Percentiles rank a stretch among this genome's conserved stretches.
These are phyloP conservation scores for Echinarachnius parma DNA, from an alignment of 53 echinoderm and acorn worm species.

Conservation along the genomic window DNA sequence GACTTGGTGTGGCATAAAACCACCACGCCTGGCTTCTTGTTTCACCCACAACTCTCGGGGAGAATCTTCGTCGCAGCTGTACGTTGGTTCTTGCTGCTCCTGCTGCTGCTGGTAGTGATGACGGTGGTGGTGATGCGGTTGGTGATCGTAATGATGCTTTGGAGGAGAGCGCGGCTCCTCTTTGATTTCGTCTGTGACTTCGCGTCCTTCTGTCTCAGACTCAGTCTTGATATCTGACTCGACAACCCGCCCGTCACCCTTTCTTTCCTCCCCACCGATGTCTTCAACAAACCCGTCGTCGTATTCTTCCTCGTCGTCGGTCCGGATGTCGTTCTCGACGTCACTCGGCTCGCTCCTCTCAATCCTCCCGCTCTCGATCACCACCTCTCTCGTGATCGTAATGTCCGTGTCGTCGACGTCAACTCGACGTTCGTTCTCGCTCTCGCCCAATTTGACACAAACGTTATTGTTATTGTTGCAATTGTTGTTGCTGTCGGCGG, in stretches of 20 bases:
- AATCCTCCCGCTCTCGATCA: constrained; percentile 15
- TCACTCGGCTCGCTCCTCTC: background rate
- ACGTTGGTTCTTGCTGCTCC: background rate
- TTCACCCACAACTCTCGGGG: constrained; percentile 20
- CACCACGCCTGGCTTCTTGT: constrained; percentile 25
- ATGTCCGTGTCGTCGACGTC: background rate
- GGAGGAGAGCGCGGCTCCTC: constrained; percentile 23
- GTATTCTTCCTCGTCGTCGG: background rate
- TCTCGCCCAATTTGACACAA: too few relatives aligned
- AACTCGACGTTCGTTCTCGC: background rate
- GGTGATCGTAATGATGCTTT: background rate
- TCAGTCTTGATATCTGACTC: background rate
- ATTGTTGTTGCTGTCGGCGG: constrained; percentile 21
- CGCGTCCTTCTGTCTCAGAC: background rate
- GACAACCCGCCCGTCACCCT: background rate
- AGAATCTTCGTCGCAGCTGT: background rate
- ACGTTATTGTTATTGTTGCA: constrained; percentile 23
- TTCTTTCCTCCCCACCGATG: background rate
- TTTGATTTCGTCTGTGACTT: constrained; percentile 3
- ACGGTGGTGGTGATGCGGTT: background rate
- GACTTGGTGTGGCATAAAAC: constrained; percentile 33
- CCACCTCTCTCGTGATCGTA: background rate
- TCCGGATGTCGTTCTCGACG: background rate
- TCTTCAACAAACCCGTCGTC: background rate
- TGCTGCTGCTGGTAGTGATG: background rate